phyloP scores from a whole-genome alignment of 1,140 invertebrate genomes.

The Achatina immaculata region DNA sequence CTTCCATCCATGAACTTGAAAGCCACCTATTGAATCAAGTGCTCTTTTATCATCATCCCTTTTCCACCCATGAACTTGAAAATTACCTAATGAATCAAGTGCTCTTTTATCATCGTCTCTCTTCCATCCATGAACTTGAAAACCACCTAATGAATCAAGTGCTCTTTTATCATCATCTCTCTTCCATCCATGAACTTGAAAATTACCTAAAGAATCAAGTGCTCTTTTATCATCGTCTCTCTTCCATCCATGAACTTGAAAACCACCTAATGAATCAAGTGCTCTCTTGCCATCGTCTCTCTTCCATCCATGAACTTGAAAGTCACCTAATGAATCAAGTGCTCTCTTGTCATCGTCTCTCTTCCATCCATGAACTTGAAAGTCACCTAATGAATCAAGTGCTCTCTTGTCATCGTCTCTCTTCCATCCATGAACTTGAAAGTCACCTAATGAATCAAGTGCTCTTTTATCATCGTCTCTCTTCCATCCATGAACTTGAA shows the following conservation, averaged over 20 bases:
- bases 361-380: constrained; percentile 7
- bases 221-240: neutral
- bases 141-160: constrained; percentile 13
- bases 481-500: constrained; percentile 7
- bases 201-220: constrained; percentile 11
- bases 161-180: constrained; percentile 7
- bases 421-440: constrained; percentile 8
- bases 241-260: constrained; percentile 11
- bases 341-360: constrained; percentile 1
- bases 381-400: neutral
- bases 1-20: constrained; percentile 11
- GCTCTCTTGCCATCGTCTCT: constrained; percentile 3
- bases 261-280: constrained; percentile 14
- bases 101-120: constrained; percentile 8
- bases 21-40: neutral
- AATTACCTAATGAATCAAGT: constrained; percentile 8
- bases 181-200: constrained; percentile 11
- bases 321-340: neutral
- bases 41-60: constrained; percentile 5
- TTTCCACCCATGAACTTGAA: constrained; percentile 12
- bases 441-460: constrained; percentile 3
- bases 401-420: constrained; percentile 1
- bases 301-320: neutral
- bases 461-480: constrained; percentile 8
- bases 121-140: constrained; percentile 12